A percentile compares a stretch with the other conserved stretches of the same genome.
Conservation (phyloP, 2,797 vertebrate genomes). For the Spatula clypeata region DNA sequence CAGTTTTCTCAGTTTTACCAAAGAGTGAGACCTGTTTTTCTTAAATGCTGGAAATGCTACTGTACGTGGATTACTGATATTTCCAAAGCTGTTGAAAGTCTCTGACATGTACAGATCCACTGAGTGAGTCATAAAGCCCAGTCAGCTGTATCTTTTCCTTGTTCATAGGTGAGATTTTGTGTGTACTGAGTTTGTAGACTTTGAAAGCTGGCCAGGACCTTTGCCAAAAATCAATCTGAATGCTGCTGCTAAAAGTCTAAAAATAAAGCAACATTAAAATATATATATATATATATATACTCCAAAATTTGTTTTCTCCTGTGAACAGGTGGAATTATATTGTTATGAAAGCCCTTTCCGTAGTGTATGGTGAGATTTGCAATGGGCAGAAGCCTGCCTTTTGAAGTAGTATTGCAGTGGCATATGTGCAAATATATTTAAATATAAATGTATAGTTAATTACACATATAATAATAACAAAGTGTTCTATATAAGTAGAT, state of each 20-base stretch:
- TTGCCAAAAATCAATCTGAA: background rate
- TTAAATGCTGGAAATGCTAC: slow-evolving; percentile 57
- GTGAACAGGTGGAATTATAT: background rate
- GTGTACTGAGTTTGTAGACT: background rate
- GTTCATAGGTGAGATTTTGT: slow-evolving; percentile 16
- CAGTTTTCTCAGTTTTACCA: slow-evolving; percentile 36
- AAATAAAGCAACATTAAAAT: background rate
- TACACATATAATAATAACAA: background rate
- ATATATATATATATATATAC: background rate
- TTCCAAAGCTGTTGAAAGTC: slow-evolving; percentile 37
- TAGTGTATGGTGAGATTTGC: background rate
- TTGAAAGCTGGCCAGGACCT: slow-evolving; percentile 10
- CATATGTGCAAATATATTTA: background rate
- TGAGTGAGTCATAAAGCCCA: slow-evolving; percentile 31
- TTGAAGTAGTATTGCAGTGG: background rate
- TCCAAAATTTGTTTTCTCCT: background rate
- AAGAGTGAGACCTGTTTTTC: slow-evolving; percentile 47
- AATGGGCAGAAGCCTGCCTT: background rate
- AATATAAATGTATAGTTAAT: background rate
- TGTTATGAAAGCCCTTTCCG: background rate
- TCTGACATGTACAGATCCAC: background rate
- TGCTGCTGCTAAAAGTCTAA: background rate
- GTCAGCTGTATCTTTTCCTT: slow-evolving; percentile 31
- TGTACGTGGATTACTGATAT: slow-evolving; percentile 16
- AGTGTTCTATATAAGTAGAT: background rate